A percentile compares a stretch with the other conserved stretches of the same genome.
Conservation (phyloP, 2,797 vertebrate species). For the Brotula barbata region DNA sequence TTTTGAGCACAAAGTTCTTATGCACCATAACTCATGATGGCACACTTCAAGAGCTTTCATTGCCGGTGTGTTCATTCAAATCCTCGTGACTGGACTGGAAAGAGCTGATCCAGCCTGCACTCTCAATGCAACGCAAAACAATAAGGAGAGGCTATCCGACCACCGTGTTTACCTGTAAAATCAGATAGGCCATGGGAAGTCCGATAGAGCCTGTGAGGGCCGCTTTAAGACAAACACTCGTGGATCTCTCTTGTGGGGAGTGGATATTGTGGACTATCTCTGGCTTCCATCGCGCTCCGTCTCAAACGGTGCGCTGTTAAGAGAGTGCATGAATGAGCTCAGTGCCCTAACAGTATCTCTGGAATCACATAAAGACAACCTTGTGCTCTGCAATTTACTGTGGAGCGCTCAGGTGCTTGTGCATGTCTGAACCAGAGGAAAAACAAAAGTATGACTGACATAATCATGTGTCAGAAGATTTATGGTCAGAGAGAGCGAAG, state of each 20-base stretch:
- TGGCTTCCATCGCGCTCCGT: constrained; percentile 59
- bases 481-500: constrained; percentile 73
- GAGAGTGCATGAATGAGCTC: constrained; percentile 74
- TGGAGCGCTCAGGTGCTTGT: constrained; percentile 77
- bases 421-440: constrained; percentile 84
- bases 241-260: constrained; percentile 71
- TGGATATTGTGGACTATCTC: constrained; percentile 76
- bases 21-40: constrained; percentile 62
- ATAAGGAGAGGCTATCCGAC: constrained; percentile 69
- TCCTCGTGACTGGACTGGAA: constrained; percentile 39
- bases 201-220: constrained; percentile 69
- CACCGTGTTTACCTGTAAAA: constrained; percentile 73
- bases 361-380: constrained; percentile 80
- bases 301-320: constrained; percentile 65
- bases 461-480: constrained; percentile 84
- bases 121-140: constrained; percentile 64
- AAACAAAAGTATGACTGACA: constrained; percentile 82
- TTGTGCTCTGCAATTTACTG: constrained; percentile 80
- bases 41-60: constrained; percentile 63
- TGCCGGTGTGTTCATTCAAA: constrained; percentile 56
- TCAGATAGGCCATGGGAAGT: constrained; percentile 77
- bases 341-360: constrained; percentile 71
- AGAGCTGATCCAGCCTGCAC: constrained; percentile 48
- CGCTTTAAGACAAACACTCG: constrained; percentile 50
- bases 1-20: constrained; percentile 50